Conservation (phyloP, 2,888 invertebrate genomes). For the Cecidostiba fungosa region DNA sequence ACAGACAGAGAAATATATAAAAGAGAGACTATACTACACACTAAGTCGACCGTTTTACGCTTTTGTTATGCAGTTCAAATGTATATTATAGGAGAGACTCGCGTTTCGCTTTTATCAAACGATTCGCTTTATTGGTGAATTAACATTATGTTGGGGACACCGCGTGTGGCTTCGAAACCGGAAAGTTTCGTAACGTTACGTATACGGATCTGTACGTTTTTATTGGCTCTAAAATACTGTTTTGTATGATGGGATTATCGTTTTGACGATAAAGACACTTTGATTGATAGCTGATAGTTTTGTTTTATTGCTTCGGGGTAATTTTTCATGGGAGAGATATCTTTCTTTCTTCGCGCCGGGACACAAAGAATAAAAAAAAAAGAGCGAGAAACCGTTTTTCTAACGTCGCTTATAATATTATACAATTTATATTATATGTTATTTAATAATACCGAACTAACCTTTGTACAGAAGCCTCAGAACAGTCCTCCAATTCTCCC, state of each 20-base stretch:
- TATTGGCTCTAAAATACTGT: not conserved
- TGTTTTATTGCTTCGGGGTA: too few species aligned
- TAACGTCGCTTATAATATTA: too few species aligned
- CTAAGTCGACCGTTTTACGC: constrained; percentile 1
- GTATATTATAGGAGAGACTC: not conserved
- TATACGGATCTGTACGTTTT: not conserved
- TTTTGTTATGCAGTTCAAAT: not conserved
- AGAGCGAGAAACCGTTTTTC: too few species aligned
- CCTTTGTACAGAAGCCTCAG: too few species aligned
- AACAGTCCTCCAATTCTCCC: too few species aligned
- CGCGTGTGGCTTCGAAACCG: not conserved
- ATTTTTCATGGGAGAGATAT: too few species aligned
- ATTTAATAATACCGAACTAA: too few species aligned
- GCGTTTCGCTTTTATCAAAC: not conserved
- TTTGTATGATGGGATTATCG: not conserved
- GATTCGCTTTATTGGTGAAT: constrained; percentile 15
- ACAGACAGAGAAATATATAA: constrained; percentile 41
- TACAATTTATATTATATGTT: too few species aligned
- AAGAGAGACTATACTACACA: constrained; percentile 36
- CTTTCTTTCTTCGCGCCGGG: too few species aligned
- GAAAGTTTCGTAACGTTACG: not conserved
- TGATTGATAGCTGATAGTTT: not conserved
- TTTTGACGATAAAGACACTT: not conserved
- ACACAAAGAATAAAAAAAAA: too few species aligned
- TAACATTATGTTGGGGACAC: not conserved